These are phyloP conservation scores for Ostrea edulis DNA, from an alignment of 1,140 invertebrate species.

Conservation along the genomic window DNA sequence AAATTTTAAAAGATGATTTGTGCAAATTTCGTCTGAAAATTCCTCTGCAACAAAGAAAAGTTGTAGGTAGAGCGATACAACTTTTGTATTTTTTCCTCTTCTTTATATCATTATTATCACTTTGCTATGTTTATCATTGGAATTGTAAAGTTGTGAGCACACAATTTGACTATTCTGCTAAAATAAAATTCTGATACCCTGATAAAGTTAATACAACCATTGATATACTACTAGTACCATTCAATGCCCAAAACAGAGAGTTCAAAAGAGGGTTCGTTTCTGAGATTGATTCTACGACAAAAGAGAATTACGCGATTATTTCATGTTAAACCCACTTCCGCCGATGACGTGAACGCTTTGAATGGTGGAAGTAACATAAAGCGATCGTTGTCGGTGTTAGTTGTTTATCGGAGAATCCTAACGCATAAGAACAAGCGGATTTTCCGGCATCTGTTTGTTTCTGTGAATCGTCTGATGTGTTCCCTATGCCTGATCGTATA, in stretches of 20 bases:
- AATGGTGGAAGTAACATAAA: not conserved
- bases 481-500: not conserved
- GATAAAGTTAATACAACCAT: too few species aligned
- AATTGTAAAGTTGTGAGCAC: too few species aligned
- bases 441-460: not conserved
- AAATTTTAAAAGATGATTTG: too few species aligned
- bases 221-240: not conserved
- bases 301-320: not conserved
- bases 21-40: too few species aligned
- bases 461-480: not conserved
- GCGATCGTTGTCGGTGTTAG: not conserved
- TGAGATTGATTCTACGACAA: not conserved
- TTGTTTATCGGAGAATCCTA: not conserved
- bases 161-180: too few species aligned
- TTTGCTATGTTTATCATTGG: too few species aligned
- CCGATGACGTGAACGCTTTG: not conserved
- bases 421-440: slow-evolving; percentile 23
- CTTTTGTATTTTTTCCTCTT: too few species aligned
- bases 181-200: too few species aligned
- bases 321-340: not conserved
- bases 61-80: too few species aligned
- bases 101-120: too few species aligned
- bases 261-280: not conserved
- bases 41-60: too few species aligned
- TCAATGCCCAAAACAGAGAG: not conserved